Evolutionary conservation across 1,140 invertebrate genomes (phyloP), one percentile per base, ranked within the genome.

Genomic region (Bradysia coprophila): DNA sequence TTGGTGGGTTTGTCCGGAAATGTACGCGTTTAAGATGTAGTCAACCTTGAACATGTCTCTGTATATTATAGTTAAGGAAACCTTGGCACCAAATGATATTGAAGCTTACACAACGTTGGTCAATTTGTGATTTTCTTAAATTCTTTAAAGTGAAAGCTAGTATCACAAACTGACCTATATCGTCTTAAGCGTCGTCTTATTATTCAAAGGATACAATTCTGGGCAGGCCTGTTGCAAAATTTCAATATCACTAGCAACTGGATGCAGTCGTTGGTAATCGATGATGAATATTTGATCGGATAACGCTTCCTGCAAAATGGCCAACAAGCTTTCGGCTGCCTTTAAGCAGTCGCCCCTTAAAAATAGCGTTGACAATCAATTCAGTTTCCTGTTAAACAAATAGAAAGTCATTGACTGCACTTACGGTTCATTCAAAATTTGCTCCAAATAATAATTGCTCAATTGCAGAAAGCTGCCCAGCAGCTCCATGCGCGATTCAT

Each of bases 221-320:
- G 68, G 65, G 51, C 63, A 75, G 9, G 69, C 63, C 47, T 72
- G 64, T 18, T 62, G 51, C 20, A 81, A 46, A 49, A 68, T 55
- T 24, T 72, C 65, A 4, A 80, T 48, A 50, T 81, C 76, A 3
- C 62, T 49, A 44, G 71, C 61, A 3, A 81, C 55, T 0, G 75
- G 72, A 61, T 73, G 75, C 38, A 68, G 57, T 6, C 56, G 50
- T 55, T 80, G 66, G 57, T 80, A 83, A 61, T 85, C 81, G 18
- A 64, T 67, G 23, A 81, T 71, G 49, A 85, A 78, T 47, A 71
- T 64, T 45, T 71, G 70, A 49, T 79, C 74, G 13, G 73, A 66
- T 19, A 83, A 56, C 8, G 67, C 72, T 43, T 72, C 67, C 45
- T 68, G 66, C 48, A 84, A 50, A 45, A 75, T 53, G 23, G 68